Base-by-base conservation (phyloP, 2,888 invertebrate genomes). In the Hydropsyche betteni region DNA sequence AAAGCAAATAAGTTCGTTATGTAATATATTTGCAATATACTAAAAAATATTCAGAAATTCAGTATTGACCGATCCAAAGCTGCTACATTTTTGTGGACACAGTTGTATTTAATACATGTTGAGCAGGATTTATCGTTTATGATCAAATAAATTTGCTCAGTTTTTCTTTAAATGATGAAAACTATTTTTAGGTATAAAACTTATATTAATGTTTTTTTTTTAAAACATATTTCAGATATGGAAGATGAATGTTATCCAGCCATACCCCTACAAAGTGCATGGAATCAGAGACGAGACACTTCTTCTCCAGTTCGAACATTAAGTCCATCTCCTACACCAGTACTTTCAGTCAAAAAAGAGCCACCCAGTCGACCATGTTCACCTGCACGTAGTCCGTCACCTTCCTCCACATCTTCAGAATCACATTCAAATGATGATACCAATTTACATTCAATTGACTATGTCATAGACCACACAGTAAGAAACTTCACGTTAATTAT, bases 161-260 rank as follows among this genome's bases (percentile, higher is more conserved):
- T 24, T 24, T 24, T 24, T 24, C 24, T 24, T 24, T 24, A 24
- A 24, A 24, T 24, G 2, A 24, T 24, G 2, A 2, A 1, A 24
- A 24, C 24, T 24, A 24, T 24, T 24, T 24, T 24, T 24, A 2
- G 24, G 24, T 24, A 24, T 24, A 24, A 24, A 24, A 24, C 2
- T 24, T 24, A 24, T 24, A 24, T 24, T 1, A 1, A 2, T 24
- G 24, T 24, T 24, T 44, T 10, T 44, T 44, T 44, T 44, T 44
- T 44, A 5, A 44, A 44, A 6, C 44, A 44, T 2, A 44, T 87
- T 87, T 5, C 86, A 95, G 96, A 96, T 82, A 94, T 95, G 92
- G 96, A 96, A 84, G 95, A 95, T 82, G 95, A 96, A 83, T 94
- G 94, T 84, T 95, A 94, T 85, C 93, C 94, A 76, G 91, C 92